Conservation (phyloP, 2,797 vertebrate species). For the Syngnathus acus region DNA sequence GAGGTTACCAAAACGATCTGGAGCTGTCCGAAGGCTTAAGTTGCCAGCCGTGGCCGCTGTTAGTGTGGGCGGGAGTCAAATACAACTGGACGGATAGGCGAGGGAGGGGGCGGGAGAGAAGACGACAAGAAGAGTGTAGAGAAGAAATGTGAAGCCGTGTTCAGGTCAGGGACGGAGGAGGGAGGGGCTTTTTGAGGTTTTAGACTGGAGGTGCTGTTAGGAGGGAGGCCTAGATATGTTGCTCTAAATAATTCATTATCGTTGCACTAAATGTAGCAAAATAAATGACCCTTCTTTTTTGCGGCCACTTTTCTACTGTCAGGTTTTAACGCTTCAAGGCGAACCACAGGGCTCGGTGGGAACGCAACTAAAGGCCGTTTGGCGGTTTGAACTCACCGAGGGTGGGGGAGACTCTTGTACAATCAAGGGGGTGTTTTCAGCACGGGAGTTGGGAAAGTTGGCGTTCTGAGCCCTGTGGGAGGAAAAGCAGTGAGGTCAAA, state of each 20-base stretch:
- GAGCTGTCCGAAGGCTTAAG: conserved; percentile 94
- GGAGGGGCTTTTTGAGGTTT: conserved; percentile 26
- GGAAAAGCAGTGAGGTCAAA: background rate
- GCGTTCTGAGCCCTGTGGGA: conserved; percentile 89
- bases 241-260: too few relatives aligned
- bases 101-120: conserved; percentile 52
- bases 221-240: too few relatives aligned
- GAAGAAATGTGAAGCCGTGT: conserved; percentile 61
- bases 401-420: conserved; percentile 96
- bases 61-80: conserved; percentile 92
- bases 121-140: conserved; percentile 79
- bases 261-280: background rate
- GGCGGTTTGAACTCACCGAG: conserved; percentile 78
- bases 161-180: conserved; percentile 40
- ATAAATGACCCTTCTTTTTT: background rate
- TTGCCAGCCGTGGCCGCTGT: conserved; percentile 90
- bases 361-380: background rate
- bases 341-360: background rate
- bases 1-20: conserved; percentile 88
- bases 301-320: background rate
- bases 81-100: conserved; percentile 88
- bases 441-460: conserved; percentile 97
- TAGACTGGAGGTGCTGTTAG: conserved; percentile 9
- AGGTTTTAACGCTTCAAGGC: too few relatives aligned
- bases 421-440: conserved; percentile 97